phyloP scores from a whole-genome alignment of 2,113 vertebrate species.

The Meleagris gallopavo region DNA sequence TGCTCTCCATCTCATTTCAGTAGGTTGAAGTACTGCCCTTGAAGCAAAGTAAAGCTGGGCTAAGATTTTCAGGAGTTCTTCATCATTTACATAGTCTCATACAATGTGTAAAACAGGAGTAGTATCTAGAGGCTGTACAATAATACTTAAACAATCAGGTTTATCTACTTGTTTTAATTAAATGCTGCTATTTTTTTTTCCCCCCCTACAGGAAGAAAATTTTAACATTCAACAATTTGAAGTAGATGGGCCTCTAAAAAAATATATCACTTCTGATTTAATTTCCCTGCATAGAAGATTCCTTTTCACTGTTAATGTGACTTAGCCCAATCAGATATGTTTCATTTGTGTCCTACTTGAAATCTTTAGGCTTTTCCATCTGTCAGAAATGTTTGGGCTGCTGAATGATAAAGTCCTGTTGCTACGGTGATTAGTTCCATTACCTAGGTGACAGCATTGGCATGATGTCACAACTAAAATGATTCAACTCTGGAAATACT shows the following conservation, averaged over 20 bases:
- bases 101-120: not conserved
- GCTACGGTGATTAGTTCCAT: slow-evolving; percentile 81
- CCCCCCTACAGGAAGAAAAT: not conserved
- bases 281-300: slow-evolving; percentile 32
- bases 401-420: slow-evolving; percentile 77
- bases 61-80: not conserved
- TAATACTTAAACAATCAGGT: slow-evolving; percentile 30
- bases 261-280: not conserved
- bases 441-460: slow-evolving; percentile 79
- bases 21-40: not conserved
- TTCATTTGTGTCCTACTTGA: slow-evolving; percentile 69
- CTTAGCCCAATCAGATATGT: slow-evolving; percentile 40
- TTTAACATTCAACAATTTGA: slow-evolving; percentile 21
- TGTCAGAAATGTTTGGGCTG: slow-evolving; percentile 68
- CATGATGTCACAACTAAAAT: slow-evolving; percentile 76
- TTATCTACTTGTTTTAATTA: slow-evolving; percentile 57
- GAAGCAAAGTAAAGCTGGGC: not conserved
- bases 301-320: slow-evolving; percentile 45
- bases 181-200: not conserved
- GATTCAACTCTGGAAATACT: slow-evolving; percentile 67
- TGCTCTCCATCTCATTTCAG: not conserved
- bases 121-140: not conserved
- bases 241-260: slow-evolving; percentile 27
- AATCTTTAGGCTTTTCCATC: slow-evolving; percentile 71
- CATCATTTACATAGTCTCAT: not conserved